Base-by-base conservation (phyloP, 2,888 invertebrate species). In the Heliconius cydno region DNA sequence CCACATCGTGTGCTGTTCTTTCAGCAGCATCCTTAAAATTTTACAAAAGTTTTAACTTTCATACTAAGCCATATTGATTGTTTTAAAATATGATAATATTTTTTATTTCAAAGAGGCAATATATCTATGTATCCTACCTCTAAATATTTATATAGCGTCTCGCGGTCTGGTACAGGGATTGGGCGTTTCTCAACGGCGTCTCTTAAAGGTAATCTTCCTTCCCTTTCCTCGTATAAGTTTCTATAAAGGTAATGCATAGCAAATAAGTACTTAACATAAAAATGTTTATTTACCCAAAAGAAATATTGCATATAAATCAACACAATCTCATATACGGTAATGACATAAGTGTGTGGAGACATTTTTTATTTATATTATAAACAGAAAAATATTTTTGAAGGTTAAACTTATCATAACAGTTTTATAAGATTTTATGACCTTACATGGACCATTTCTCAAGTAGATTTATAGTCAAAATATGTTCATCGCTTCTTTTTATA, bases 181-280 rank as follows among this genome's bases (percentile, higher is more conserved):
- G 95, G 96, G 67, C 96, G 88, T 83, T 94, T 95, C 88, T 97
- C 97, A 0, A 97, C 97, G 0, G 97, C 96, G 87, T 97, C 97
- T 85, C 97, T 94, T 68, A 97, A 89, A 2, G 97, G 97, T 76
- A 96, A 83, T 80, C 96, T 91, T 81, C 93, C 90, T 80, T 92
- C 92, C 46, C 89, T 86, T 88, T 88, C 95, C 86, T 88, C 95
- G 84, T 89, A 95, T 88, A 92, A 83, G 80, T 82, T 85, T 71
- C 85, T 86, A 71, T 30, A 74, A n/a, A 78, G 68, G 74, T 57
- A 65, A 65, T 30, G 38, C 13, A 41, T 72, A n/a, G 28, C 10
- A 7, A 34, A 34, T 60, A 57, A 60, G 22, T 60, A 22, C 9
- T 52, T 30, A n/a, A 30, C 12, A 68, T 38, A 38, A 68, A 25